Evolutionary conservation across 2,888 invertebrate species (phyloP), one percentile per base, ranked within the genome.

Genomic region (Tenthredo amoena): DNA sequence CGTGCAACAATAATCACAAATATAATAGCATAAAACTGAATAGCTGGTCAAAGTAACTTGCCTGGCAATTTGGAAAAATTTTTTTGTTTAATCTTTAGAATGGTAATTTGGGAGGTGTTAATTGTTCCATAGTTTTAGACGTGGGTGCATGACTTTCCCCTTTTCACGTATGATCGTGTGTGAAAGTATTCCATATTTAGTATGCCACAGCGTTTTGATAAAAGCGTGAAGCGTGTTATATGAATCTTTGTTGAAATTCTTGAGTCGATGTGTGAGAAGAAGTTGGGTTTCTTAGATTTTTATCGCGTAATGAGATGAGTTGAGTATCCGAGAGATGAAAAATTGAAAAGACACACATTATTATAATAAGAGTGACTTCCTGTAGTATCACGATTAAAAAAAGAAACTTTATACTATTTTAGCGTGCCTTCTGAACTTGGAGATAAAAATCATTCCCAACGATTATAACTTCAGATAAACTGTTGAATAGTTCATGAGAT

Each of bases 101-200:
- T 31, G 79, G 10, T 84, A 15, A 84, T 71, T 74, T 15, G 37
- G 18, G 72, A 47, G n/a, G 34, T 74, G 74, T 72, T 26, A 74
- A 68, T 37, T 84, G 74, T 37, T 84, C 34, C 55, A 74, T 40
- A 50, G 58, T 71, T 84, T 77, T 21, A 37, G 21, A 74, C 77
- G 34, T 40, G 62, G 58, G 72, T 43, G 18, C 83, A n/a, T 21
- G 55, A 84, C 74, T 84, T 84, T 84, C 84, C 71, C 37, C 58
- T 84, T 9, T 65, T 65, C 43, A 43, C 40, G 65, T 43, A 7
- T 72, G 62, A 50, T 72, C 74, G 50, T 72, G n/a, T 43, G 62
- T 76, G 74, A 76, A 76, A 55, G 34, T 84, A 47, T 74, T 58
- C 76, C 40, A 84, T 62, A 62, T 26, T 62, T 26, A 62, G 62